Percentiles rank a stretch among this genome's conserved stretches.
Evolutionary conservation across 2,113 vertebrate species (phyloP).

Genomic region (Puffinus mauretanicus): DNA sequence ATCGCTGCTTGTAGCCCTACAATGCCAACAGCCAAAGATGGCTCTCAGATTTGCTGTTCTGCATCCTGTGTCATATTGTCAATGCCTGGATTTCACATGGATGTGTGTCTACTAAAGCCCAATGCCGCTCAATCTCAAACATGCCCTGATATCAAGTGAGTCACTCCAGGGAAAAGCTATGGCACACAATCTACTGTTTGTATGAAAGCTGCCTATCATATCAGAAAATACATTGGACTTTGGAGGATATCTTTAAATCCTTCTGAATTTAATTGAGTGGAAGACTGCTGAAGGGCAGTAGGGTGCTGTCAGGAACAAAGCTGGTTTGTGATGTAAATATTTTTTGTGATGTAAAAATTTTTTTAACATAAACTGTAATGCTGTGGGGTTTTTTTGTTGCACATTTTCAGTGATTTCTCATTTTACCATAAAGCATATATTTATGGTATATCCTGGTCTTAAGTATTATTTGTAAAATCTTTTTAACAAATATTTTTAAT

Average conservation of each 20-base stretch:
- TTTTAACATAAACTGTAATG: slow-evolving; percentile 31
- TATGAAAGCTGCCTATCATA: not conserved
- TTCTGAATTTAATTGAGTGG: not conserved
- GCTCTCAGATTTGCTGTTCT: not conserved
- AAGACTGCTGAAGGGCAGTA: not conserved
- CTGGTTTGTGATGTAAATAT: slow-evolving; percentile 24
- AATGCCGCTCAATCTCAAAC: not conserved
- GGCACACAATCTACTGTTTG: not conserved
- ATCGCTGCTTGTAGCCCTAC: not conserved
- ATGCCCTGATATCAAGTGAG: not conserved
- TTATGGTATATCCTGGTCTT: slow-evolving; percentile 29
- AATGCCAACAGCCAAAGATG: not conserved
- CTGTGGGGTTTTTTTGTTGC: not conserved
- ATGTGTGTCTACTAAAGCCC: not conserved
- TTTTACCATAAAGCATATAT: slow-evolving; percentile 10
- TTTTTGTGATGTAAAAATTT: slow-evolving; percentile 43
- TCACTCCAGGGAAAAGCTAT: not conserved
- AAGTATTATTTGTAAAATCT: slow-evolving; percentile 48
- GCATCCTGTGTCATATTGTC: not conserved
- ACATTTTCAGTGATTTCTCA: not conserved
- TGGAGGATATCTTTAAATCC: not conserved
- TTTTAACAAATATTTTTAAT: slow-evolving; percentile 44
- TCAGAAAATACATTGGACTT: not conserved
- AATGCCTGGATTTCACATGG: not conserved
- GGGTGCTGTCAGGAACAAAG: slow-evolving; percentile 10